phyloP scores from a whole-genome alignment of 2,113 vertebrate species.

The Promerops cafer region DNA sequence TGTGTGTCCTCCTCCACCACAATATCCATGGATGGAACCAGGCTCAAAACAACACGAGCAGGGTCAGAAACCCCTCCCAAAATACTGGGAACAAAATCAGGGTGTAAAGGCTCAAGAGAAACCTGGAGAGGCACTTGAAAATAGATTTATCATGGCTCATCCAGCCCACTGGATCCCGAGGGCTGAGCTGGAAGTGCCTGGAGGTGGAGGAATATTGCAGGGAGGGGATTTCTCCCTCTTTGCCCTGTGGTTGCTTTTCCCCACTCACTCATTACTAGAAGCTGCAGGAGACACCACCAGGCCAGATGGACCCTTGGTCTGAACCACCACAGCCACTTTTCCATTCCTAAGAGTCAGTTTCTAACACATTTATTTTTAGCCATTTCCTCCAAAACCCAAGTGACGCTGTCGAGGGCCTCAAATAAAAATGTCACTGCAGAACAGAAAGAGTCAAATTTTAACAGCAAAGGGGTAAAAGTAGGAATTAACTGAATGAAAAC shows the following conservation, averaged over 20 bases:
- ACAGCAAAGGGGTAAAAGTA: background rate
- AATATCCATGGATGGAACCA: fast-evolving
- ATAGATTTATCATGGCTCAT: background rate
- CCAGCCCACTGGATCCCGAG: background rate
- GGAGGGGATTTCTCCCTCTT: background rate
- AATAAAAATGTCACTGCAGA: background rate
- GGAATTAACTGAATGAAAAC: background rate
- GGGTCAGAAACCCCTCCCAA: background rate
- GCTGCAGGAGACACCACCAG: background rate
- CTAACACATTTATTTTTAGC: background rate
- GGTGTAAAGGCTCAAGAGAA: background rate
- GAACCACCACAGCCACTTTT: background rate
- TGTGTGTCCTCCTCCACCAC: background rate
- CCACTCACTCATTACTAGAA: background rate
- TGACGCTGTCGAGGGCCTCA: background rate
- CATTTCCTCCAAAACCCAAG: background rate
- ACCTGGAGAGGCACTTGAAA: background rate
- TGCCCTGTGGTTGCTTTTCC: background rate
- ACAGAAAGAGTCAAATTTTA: background rate
- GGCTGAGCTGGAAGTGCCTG: background rate
- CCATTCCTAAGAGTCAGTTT: background rate
- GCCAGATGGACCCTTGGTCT: background rate
- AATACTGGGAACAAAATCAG: background rate
- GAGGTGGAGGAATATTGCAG: background rate
- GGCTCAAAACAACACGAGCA: background rate